Evolutionary conservation across 2,888 invertebrate species (phyloP).

Genomic region (Amiota mariae): DNA sequence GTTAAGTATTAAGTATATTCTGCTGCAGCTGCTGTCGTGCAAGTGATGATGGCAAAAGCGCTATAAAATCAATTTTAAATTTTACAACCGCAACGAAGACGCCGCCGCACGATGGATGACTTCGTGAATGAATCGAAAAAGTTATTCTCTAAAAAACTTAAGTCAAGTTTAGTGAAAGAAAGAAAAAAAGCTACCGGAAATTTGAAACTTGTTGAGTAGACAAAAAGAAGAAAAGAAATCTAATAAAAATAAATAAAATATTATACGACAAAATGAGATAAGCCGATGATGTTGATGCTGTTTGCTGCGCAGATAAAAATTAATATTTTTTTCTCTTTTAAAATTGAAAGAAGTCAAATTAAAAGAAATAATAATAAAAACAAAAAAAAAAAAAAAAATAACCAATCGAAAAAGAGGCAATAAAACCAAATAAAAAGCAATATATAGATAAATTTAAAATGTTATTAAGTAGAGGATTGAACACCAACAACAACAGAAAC

Average conservation of each 20-base stretch:
- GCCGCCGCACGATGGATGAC: slow-evolving; percentile 48
- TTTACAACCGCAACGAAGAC: slow-evolving; percentile 9
- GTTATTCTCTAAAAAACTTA: neutral
- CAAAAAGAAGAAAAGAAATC: neutral
- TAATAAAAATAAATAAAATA: too few species aligned
- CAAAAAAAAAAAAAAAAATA: too few species aligned
- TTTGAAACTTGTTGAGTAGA: neutral
- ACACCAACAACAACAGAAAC: neutral
- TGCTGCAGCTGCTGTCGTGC: too few species aligned
- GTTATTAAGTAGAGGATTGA: neutral
- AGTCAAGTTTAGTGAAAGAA: neutral
- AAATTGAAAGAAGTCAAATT: neutral
- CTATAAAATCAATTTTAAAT: slow-evolving; percentile 2
- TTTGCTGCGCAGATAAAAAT: neutral
- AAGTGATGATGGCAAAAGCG: neutral
- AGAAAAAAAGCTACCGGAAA: slow-evolving; percentile 14
- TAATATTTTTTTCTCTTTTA: neutral
- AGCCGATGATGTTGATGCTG: neutral
- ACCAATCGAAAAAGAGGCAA: neutral
- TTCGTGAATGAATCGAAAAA: slow-evolving; percentile 50
- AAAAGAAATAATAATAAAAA: neutral
- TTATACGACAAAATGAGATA: neutral
- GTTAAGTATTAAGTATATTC: too few species aligned
- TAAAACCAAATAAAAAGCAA: neutral
- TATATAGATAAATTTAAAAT: neutral